Percentiles rank a stretch among this genome's conserved stretches.
These are phyloP conservation scores for Polymixis flavicincta DNA, from an alignment of 2,888 invertebrate species.

Conservation along the genomic window DNA sequence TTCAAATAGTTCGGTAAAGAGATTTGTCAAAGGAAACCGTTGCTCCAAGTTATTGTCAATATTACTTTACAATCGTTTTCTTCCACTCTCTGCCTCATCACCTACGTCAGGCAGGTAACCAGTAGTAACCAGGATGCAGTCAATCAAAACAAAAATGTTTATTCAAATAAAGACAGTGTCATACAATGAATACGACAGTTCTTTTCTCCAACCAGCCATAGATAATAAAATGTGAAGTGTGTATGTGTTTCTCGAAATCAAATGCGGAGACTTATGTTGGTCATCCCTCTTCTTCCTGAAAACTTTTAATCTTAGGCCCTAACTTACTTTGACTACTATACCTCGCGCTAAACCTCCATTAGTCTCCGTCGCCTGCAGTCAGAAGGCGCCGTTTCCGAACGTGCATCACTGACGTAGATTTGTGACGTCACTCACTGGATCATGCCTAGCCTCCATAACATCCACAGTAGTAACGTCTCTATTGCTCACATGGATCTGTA, in stretches of 20 bases:
- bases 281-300: conserved; percentile 19
- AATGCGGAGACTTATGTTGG: neutral
- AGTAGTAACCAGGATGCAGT: neutral
- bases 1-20: neutral
- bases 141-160: neutral
- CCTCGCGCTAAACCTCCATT: conserved; percentile 37
- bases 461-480: neutral
- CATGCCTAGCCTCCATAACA: conserved; percentile 1
- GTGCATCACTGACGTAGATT: conserved; percentile 33
- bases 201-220: no score
- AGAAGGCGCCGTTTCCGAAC: conserved; percentile 10
- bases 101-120: neutral
- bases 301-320: conserved; percentile 16
- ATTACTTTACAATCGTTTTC: neutral
- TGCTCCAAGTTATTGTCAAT: neutral
- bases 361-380: conserved; percentile 47
- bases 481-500: neutral
- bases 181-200: neutral
- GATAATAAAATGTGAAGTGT: neutral
- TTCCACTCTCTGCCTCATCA: no score
- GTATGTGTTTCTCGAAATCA: neutral
- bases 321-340: conserved; percentile 5
- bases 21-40: neutral
- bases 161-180: neutral
- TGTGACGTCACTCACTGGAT: conserved; percentile 31